phyloP scores from a whole-genome alignment of 2,888 invertebrate species.

The Parelbella ahira region DNA sequence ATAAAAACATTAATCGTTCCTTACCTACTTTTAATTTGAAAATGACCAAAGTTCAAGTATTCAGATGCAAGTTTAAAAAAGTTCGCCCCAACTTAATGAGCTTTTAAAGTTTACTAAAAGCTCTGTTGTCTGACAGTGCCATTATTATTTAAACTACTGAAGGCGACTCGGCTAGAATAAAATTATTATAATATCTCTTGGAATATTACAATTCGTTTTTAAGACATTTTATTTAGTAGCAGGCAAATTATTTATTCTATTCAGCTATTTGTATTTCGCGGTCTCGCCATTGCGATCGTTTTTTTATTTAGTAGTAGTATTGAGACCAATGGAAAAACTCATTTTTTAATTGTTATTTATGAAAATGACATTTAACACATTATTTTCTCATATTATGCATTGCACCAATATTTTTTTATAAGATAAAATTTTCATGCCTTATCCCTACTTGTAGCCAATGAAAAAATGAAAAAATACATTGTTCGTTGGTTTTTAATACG shows the following conservation, averaged over 20 bases:
- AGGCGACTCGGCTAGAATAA: slow-evolving; percentile 15
- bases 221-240: not conserved
- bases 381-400: too few species aligned
- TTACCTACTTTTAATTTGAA: slow-evolving; percentile 11
- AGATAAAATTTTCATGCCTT: too few species aligned
- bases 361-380: too few species aligned
- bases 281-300: too few species aligned
- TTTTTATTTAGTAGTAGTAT: too few species aligned
- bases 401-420: too few species aligned
- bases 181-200: slow-evolving; percentile 21
- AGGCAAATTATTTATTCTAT: not conserved
- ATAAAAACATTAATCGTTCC: slow-evolving; percentile 13
- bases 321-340: too few species aligned
- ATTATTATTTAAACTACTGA: slow-evolving; percentile 24
- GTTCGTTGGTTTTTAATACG: too few species aligned
- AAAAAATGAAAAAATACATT: too few species aligned
- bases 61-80: slow-evolving; percentile 22
- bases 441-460: too few species aligned
- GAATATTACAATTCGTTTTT: slow-evolving; percentile 15
- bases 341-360: too few species aligned
- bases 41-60: slow-evolving; percentile 21
- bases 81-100: slow-evolving; percentile 21
- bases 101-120: slow-evolving; percentile 25
- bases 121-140: slow-evolving; percentile 25
- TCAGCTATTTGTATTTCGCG: too few species aligned